These are phyloP conservation scores for Rhamphomyia laevipes DNA, from an alignment of 2,888 invertebrate species.

Conservation along the genomic window DNA sequence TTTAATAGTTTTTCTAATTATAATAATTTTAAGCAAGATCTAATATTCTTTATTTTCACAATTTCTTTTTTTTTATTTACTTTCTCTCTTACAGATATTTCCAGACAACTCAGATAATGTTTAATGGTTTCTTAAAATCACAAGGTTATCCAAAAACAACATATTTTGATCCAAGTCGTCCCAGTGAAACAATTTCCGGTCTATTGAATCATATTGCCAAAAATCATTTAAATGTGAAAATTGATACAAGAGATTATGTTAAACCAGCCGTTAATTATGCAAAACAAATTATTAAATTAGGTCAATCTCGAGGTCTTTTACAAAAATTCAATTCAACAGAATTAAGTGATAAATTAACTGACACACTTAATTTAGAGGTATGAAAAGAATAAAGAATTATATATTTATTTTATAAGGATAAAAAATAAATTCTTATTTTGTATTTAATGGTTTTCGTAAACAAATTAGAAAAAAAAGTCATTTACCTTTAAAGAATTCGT, in stretches of 20 bases:
- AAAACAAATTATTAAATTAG: constrained; percentile 58
- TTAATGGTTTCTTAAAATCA: constrained; percentile 62
- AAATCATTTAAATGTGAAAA: constrained; percentile 56
- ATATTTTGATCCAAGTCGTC: constrained; percentile 54
- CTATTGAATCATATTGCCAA: constrained; percentile 56
- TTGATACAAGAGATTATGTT: constrained; percentile 62
- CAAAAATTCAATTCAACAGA: constrained; percentile 56
- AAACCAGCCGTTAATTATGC: constrained; percentile 62
- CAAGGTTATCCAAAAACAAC: constrained; percentile 63
- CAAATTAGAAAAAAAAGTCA: too few relatives aligned
- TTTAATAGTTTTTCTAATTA: too few relatives aligned
- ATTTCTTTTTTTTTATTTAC: constrained; percentile 10
- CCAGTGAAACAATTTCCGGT: constrained; percentile 58
- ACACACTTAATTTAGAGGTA: constrained; percentile 65
- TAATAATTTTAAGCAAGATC: too few relatives aligned
- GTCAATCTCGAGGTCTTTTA: constrained; percentile 54
- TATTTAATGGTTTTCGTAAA: too few relatives aligned
- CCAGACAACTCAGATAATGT: constrained; percentile 52
- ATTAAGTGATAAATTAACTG: constrained; percentile 61
- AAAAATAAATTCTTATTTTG: too few relatives aligned
- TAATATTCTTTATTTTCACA: constrained; percentile 4
- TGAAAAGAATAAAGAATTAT: constrained; percentile 7
- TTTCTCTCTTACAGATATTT: constrained; percentile 45
- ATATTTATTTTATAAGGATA: too few relatives aligned
- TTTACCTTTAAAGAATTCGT: background rate